Evolutionary conservation across 2,797 vertebrate species (phyloP), one percentile per base, ranked within the genome.

Genomic region (Eleutherodactylus coqui): DNA sequence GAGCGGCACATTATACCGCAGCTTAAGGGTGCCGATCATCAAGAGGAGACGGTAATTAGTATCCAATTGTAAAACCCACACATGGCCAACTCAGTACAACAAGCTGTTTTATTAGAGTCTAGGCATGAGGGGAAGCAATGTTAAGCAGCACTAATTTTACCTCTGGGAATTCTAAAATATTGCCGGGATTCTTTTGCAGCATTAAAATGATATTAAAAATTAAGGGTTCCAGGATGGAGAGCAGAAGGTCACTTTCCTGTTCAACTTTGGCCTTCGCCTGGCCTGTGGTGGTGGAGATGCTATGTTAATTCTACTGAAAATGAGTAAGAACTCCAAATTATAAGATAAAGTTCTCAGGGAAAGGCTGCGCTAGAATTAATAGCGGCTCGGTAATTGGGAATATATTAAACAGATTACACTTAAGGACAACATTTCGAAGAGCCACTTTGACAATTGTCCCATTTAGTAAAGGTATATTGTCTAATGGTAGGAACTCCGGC

Each of bases 201-300:
- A 67, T 76, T 77, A 77, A 84, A 84, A 77, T 45, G 58, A 60
- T 76, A 84, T 77, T 67, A 77, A 84, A 77, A 83, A 73, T 83
- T 32, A 75, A 77, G 58, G 73, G 60, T 75, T 43, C 83, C 58
- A 77, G 43, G 41, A 60, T 16, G 36, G 38, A 47, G 21, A 77
- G 58, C 21, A 77, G 58, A 38, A 84, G 73, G 72, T 83, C 82
- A 73, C 51, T 45, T 32, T 43, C 82, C 73, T 49, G 36, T 47
- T 62, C 75, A 76, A 77, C 83, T 84, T 67, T 84, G 51, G 73
- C 83, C 73, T 77, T 62, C 73, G 16, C 34, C 9, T 77, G 72
- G 83, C 72, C 83, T 49, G 55, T 34, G 73, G 72, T 67, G 47
- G 72, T 51, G 36, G 34, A 51, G 58, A 60, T 67, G 73, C 73